Conservation (phyloP, 2,797 vertebrate species). For the Neopelma chrysocephalum region DNA sequence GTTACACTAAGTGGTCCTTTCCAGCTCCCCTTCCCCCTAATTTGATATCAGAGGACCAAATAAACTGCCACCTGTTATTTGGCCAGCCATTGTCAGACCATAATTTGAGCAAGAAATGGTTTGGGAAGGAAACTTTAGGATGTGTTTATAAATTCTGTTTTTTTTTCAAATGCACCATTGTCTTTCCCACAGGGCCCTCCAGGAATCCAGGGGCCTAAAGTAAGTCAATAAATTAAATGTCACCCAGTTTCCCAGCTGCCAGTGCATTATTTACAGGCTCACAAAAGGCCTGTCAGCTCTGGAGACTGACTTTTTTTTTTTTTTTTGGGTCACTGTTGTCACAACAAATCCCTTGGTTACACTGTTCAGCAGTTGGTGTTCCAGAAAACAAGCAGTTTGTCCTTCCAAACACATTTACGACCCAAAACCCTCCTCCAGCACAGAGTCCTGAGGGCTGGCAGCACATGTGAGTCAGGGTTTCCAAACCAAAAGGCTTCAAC, state of each 20-base stretch:
- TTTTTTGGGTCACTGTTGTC: background rate
- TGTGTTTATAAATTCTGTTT: background rate
- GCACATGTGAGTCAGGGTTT: background rate
- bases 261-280: constrained; percentile 17
- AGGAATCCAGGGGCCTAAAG: constrained; percentile 79
- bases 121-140: background rate
- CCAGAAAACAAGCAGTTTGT: background rate
- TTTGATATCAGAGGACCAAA: background rate
- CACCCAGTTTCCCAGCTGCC: constrained; percentile 3
- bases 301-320: background rate
- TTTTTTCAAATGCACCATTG: constrained; percentile 19
- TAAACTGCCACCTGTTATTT: background rate
- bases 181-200: constrained; percentile 74
- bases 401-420: background rate
- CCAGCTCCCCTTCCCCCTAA: background rate
- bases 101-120: background rate
- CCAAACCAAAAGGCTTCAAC: background rate
- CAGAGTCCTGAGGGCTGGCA: background rate
- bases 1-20: background rate
- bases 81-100: background rate
- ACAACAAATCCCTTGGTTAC: constrained; percentile 1
- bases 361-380: background rate
- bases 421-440: background rate
- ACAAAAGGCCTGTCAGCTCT: constrained; percentile 42
- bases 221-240: constrained; percentile 65